Evolutionary conservation across 64 coral and sea anemone species (phyloP).

Genomic region (Montipora sp.): DNA sequence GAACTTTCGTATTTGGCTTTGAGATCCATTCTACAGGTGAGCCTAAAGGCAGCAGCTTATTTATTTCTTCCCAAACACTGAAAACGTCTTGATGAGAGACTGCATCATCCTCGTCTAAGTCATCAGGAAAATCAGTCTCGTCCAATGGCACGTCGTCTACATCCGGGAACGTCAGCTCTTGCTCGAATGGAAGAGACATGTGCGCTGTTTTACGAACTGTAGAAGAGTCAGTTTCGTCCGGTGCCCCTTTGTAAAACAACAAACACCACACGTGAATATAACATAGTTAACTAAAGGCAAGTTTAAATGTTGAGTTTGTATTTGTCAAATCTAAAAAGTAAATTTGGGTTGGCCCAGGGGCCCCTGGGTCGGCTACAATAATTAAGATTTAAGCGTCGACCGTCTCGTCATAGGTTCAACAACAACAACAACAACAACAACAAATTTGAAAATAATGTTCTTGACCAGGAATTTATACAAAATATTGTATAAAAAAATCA

Average conservation of each 20-base stretch:
- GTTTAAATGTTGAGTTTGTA: not conserved
- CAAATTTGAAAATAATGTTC: too few relatives aligned
- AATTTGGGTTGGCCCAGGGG: not conserved
- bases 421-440: too few relatives aligned
- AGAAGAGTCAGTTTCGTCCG: not conserved
- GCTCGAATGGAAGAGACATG: not conserved
- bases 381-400: not conserved
- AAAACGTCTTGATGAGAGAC: not conserved
- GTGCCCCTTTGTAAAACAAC: not conserved
- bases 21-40: not conserved
- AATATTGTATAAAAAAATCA: too few relatives aligned
- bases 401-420: too few relatives aligned
- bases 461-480: too few relatives aligned
- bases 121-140: constrained; percentile 7
- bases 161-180: not conserved
- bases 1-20: constrained; percentile 20
- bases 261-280: not conserved
- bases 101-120: not conserved
- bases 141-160: not conserved
- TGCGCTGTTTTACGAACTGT: not conserved
- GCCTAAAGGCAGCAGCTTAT: not conserved
- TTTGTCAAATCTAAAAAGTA: not conserved
- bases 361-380: not conserved
- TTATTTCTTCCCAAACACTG: constrained; percentile 11
- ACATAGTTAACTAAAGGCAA: not conserved